These are phyloP conservation scores for Elgonia sp. DNA, from an alignment of 2,888 invertebrate genomes.

Conservation along the genomic window DNA sequence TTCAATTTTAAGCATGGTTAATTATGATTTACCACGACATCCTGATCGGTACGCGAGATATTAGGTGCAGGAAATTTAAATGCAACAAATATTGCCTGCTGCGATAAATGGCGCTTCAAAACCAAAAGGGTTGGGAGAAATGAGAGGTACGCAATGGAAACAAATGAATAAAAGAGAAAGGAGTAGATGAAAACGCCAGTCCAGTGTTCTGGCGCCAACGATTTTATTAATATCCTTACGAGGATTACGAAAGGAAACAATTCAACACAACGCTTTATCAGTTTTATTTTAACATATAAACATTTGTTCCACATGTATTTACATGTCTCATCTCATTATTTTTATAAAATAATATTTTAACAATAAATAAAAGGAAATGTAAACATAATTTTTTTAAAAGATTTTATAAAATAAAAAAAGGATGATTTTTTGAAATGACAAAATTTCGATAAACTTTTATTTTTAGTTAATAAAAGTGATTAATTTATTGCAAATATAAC, in stretches of 20 bases:
- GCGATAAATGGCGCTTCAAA: conserved; percentile 83
- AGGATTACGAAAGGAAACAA: conserved; percentile 29
- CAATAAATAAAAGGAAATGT: no score
- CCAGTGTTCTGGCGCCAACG: conserved; percentile 49
- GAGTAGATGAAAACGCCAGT: conserved; percentile 50
- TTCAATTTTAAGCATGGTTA: conserved; percentile 84
- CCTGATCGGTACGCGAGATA: conserved; percentile 85
- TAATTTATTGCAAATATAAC: not conserved
- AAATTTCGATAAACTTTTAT: no score
- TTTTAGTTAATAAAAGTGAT: no score
- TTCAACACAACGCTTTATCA: conserved; percentile 5
- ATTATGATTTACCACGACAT: conserved; percentile 86
- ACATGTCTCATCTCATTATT: no score
- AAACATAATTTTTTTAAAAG: no score
- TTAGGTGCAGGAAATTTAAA: conserved; percentile 84
- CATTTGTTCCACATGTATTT: not conserved
- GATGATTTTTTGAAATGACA: no score
- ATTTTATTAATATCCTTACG: conserved; percentile 57
- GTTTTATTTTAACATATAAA: not conserved
- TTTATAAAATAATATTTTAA: no score
- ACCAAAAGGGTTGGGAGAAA: conserved; percentile 65
- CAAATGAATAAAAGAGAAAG: conserved; percentile 65
- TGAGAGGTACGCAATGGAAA: conserved; percentile 65
- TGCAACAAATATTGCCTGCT: conserved; percentile 84
- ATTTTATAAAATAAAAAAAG: no score